Base-by-base conservation (phyloP, 2,113 vertebrate genomes). In the Lethenteron camtschaticum region DNA sequence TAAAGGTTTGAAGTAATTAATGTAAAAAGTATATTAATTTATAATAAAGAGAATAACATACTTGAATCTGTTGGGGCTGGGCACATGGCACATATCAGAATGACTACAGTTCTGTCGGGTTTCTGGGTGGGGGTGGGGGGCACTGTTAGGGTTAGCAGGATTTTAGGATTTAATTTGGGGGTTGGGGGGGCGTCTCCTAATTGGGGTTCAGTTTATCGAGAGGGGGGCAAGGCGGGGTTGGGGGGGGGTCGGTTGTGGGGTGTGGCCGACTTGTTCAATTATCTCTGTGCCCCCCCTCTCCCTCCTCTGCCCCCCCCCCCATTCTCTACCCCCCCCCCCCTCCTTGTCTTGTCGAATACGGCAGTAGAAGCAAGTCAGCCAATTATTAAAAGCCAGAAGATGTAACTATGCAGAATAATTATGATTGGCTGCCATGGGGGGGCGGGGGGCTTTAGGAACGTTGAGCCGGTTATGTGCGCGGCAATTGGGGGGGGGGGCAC, bases 21-120 rank as follows among this genome's bases (percentile, higher is more conserved):
- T 66, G 63, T 66, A 66, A 66, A 66, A 66, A 24, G 63, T 66
- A 66, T 66, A 66, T 66, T 66, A 66, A 66, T 66, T 66, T 66
- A 66, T 66, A 16, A n/a, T 66, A 24, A 16, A 16, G 9, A n/a
- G n/a, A n/a, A 66, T 16, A 16, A 66, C n/a, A 66, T 66, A 66
- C 63, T 66, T 66, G 63, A 66, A 66, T 66, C 63, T 11, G 63
- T 66, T n/a, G 63, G n/a, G 10, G 63, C n/a, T 66, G 63, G 41
- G 41, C 41, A 41, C 41, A 41, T 24, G 24, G 63, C 63, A 24
- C n/a, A 66, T n/a, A 66, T n/a, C 63, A 66, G 63, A 66, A 24
- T n/a, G n/a, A 16, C 10, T n/a, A 66, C n/a, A 24, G 63, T 16
- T 66, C 10, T n/a, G 24, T 24, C n/a, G n/a, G 3, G 24, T 16